Base-by-base conservation (phyloP, 2,113 vertebrate genomes). In the Pavo muticus region DNA sequence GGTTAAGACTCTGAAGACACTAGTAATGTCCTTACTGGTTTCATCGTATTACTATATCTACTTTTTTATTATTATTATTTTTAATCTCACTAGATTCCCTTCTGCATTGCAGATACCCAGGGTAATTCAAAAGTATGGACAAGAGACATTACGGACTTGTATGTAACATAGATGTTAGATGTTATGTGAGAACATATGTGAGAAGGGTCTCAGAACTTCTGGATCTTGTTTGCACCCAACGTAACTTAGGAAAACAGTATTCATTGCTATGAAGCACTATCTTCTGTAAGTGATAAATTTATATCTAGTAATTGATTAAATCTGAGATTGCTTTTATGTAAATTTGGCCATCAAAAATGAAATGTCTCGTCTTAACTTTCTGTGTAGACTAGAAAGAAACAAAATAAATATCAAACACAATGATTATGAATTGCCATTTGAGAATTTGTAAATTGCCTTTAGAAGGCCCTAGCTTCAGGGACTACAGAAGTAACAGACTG, bases 321-420 rank as follows among this genome's bases (percentile, higher is more conserved):
- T 54, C 75, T 79, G 88, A 94, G 92, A 96, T 91, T 93, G 64
- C 88, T 96, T 96, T 95, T 96, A 95, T 86, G 75, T 56, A 95
- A 95, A 96, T 95, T 64, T 90, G n/a, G 7, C 12, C 30, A 71
- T 88, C 85, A 86, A 42, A 85, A 74, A 42, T 56, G 23, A 77
- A 90, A 74, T 45, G 19, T 14, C 71, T 84, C 82, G 47, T 81
- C 63, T 85, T 61, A 40, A 68, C n/a, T 90, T 93, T 94, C 79
- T 91, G 21, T 50, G 12, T 50, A 77, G 71, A 94, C 54, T 77
- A 35, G 65, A 21, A 91, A 83, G 42, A 80, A 60, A 86, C 5
- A 88, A 45, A 63, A 44, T 3, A 78, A 44, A 21, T 44, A 78
- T 16, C 57, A 67, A 79, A 90, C 19, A 21, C 16, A 60, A 16